A percentile compares a stretch with the other conserved stretches of the same genome.
phyloP scores from a whole-genome alignment of 1,140 invertebrate species.

The Paraescarpia echinospica region DNA sequence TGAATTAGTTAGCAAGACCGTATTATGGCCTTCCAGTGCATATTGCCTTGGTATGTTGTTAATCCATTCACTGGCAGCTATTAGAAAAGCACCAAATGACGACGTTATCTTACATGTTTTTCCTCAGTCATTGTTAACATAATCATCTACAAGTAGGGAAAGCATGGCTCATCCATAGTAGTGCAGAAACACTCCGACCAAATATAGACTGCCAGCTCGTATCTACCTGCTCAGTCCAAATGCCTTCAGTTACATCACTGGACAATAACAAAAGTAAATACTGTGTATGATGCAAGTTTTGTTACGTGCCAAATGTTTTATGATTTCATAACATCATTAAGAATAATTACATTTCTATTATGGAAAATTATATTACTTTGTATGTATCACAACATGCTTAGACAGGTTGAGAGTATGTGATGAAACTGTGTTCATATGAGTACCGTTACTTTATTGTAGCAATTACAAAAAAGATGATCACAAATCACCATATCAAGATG shows the following conservation, averaged over 20 bases:
- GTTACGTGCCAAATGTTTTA: too few species aligned
- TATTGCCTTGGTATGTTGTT: neutral
- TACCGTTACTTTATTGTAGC: too few species aligned
- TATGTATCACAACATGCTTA: neutral
- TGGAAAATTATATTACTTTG: neutral
- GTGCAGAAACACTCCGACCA: neutral
- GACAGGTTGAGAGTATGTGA: neutral
- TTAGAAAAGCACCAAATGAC: neutral
- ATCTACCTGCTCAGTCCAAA: constrained; percentile 12
- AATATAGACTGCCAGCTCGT: neutral
- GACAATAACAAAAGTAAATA: neutral
- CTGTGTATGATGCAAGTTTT: neutral
- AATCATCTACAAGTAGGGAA: constrained; percentile 5
- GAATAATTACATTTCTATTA: too few species aligned
- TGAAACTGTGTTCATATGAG: neutral
- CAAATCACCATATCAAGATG: neutral
- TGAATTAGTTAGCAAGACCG: neutral
- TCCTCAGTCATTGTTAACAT: neutral
- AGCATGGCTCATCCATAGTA: neutral
- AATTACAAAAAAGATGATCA: too few species aligned
- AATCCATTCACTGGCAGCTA: neutral
- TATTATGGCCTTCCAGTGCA: neutral
- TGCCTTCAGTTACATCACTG: constrained; percentile 6
- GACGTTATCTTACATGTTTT: neutral
- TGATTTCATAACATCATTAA: too few species aligned